Base-by-base conservation (phyloP, 2,113 vertebrate species). In the Coptodon rendalli region DNA sequence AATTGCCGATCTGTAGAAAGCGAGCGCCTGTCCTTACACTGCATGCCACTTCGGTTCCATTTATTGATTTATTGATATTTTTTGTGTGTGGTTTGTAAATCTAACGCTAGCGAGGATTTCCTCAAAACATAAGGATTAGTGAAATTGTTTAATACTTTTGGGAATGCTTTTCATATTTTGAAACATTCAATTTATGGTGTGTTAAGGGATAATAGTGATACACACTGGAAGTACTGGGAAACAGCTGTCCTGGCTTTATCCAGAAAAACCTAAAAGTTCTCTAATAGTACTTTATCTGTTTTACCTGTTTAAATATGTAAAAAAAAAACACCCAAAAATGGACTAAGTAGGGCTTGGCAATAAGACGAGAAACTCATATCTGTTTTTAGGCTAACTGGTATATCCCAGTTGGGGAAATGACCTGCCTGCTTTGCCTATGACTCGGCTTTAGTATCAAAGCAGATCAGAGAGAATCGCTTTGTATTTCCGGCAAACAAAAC, bases 311-410 rank as follows among this genome's bases (percentile, higher is more conserved):
- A 52, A 19, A 78, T 52, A 12, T 36, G 24, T 50, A 4, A n/a
- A 50, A 22, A 81, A 27, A 11, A 2, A 2, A 3, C 0, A 3
- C 0, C 0, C 0, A 2, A 10, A 50, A 82, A 13, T 22, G 29
- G 27, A 19, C 17, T 24, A 29, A 48, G 45, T 73, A 17, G 6
- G 40, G 27, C 27, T 48, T 9, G 38, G 22, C n/a, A 73, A 73
- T 19, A 31, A 31, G 0, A 76, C 9, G 4, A 17, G 16, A 48
- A 76, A 76, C 14, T 76, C 14, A 7, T 27, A 73, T 48, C 40
- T 29, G 14, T 48, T 48, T 76, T 48, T 76, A 76, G 71, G 24
- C 27, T 78, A 78, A 34, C 17, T n/a, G 73, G 17, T 78, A 78
- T 78, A 78, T 50, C 24, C 16, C 71, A 31, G 43, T 17, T 76